Base-by-base conservation (phyloP, 2,888 invertebrate genomes). In the Fissipunctia ypsillon region DNA sequence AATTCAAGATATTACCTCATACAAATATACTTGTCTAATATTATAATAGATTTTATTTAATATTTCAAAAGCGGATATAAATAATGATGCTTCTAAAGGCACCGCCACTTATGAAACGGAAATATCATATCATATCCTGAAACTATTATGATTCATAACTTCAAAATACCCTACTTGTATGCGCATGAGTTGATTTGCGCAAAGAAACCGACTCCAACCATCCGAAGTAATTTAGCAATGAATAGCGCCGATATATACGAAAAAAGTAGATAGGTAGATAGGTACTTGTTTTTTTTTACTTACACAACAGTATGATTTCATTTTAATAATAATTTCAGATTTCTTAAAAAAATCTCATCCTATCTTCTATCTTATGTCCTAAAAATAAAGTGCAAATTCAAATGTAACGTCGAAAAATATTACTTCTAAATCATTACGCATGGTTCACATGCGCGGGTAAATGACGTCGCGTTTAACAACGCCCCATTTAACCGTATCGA, bases 401-500 rank as follows among this genome's bases (percentile, higher is more conserved):
- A 61, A 48, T 38, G 57, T 14, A n/a, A 22, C 10, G 3, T 5
- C 10, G 35, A 38, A 48, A 66, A 71, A 57, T 72, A 88, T 89
- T 89, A 90, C 89, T 95, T 95, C 95, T 94, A 91, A 93, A 92
- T 95, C 95, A 96, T 96, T 96, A 96, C 91, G 93, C 95, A 91
- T 84, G 90, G 93, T 95, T 93, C 95, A 95, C 95, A 95, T 92
- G 89, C 91, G 91, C 93, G 91, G 87, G 86, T 88, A 91, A 91
- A 91, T 88, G 90, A 84, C 90, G 88, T 86, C 84, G 88, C 93
- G 92, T 94, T 95, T 94, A 78, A 94, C 90, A 93, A 91, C 94
- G 95, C 92, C 93, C 96, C 96, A 96, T 96, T 90, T 95, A 95
- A 93, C 92, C 95, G 93, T 90, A 91, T 93, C 95, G 92, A 94